Base-by-base conservation (phyloP, 2,797 vertebrate genomes). In the Glyptemys insculpta region DNA sequence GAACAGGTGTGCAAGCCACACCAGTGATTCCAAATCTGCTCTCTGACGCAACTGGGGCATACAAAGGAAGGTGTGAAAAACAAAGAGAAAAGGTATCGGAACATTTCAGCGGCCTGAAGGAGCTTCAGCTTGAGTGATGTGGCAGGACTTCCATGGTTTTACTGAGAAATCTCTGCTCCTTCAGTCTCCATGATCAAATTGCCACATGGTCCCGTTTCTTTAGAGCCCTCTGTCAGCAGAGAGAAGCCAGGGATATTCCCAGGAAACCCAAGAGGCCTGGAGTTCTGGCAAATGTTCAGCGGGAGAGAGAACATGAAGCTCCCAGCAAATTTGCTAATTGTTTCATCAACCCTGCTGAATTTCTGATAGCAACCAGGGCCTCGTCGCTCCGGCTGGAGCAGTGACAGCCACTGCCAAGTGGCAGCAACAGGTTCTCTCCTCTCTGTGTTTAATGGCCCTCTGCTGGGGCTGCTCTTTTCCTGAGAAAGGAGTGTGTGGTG, bases 101-200 rank as follows among this genome's bases (percentile, higher is more conserved):
- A 12, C 21, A 12, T 44, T 44, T 68, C 62, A 37, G 62, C 9
- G 34, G 4, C 62, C 27, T 4, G 34, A 37, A 68, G 62, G 62
- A 16, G 16, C 15, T 68, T 37, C 12, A 18, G 34, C n/a, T 65
- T 7, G 31, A n/a, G 31, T 74, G 37, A 74, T 10, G 21, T 1
- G 34, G 34, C 2, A 14, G n/a, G 34, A 82, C 57, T 47, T 2
- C 8, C 0, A 1, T 5, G 7, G 25, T 15, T 54, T 93, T 56
- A 23, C 0, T 11, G 12, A 54, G 25, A 41, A 89, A 87, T 0
- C 12, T 31, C 65, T 5, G 52, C 0, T 80, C 87, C 83, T 14
- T 12, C 21, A 47, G 59, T 74, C 23, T 44, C 72, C 15, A 14
- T 29, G 27, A 44, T 29, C 72, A 76, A 47, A 47, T 47, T 76